phyloP scores from a whole-genome alignment of 2,888 invertebrate genomes.

The Diarsia rubi region DNA sequence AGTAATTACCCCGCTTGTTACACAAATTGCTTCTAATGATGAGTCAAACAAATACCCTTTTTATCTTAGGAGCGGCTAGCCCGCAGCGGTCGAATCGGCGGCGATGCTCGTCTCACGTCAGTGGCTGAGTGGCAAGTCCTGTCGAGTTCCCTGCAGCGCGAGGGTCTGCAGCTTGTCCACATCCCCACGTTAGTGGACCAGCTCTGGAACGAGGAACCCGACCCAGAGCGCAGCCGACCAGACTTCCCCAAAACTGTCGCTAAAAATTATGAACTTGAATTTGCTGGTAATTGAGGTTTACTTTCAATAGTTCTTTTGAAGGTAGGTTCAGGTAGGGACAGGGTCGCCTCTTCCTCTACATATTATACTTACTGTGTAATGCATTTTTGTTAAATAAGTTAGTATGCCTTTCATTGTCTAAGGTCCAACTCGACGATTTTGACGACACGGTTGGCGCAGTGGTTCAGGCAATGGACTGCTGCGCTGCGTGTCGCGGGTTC shows the following conservation, averaged over 20 bases:
- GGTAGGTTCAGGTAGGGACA: background rate
- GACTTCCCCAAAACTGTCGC: conserved; percentile 92
- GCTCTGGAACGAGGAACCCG: conserved; percentile 93
- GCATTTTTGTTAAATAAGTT: background rate
- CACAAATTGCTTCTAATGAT: background rate
- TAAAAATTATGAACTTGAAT: conserved; percentile 91
- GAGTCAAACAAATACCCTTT: background rate
- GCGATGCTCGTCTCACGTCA: conserved; percentile 94
- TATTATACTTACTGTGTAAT: background rate
- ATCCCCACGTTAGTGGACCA: conserved; percentile 94
- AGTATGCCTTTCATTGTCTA: background rate
- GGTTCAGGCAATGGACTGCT: no score
- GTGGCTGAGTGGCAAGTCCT: conserved; percentile 93
- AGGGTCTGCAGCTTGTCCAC: conserved; percentile 89
- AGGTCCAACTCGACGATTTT: no score
- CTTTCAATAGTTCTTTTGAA: background rate
- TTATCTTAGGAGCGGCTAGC: conserved; percentile 77
- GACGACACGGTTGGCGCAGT: no score
- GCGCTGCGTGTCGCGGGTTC: no score
- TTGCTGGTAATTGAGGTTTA: conserved; percentile 80
- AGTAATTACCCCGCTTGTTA: background rate
- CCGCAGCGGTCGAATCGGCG: conserved; percentile 92
- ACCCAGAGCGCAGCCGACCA: conserved; percentile 86
- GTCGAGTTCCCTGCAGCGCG: conserved; percentile 89
- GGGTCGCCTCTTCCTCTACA: background rate